These are phyloP conservation scores for Poecilia picta DNA, from an alignment of 2,797 vertebrate species.

Conservation along the genomic window DNA sequence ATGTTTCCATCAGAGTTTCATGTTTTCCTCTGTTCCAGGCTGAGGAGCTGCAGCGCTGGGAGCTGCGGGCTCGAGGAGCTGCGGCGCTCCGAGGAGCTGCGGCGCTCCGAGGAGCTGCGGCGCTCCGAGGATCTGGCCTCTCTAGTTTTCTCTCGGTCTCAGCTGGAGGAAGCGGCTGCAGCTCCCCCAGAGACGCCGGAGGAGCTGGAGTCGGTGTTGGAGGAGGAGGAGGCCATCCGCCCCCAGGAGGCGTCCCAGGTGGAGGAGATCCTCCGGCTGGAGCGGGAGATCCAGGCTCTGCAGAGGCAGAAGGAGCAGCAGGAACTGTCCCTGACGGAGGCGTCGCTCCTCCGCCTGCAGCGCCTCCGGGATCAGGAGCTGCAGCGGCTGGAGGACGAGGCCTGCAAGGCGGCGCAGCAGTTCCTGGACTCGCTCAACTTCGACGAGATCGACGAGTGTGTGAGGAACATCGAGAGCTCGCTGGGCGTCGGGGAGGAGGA, in stretches of 20 bases:
- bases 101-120: constrained; percentile 39
- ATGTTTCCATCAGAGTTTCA: background rate
- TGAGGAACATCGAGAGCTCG: constrained; percentile 92
- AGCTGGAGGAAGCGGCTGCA: background rate
- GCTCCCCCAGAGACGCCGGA: accelerated
- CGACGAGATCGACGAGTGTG: constrained; percentile 96
- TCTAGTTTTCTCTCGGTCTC: constrained; percentile 48
- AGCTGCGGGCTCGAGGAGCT: constrained; percentile 72
- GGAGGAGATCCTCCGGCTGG: constrained; percentile 94
- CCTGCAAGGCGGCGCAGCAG: constrained; percentile 93
- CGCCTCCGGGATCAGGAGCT: constrained; percentile 91
- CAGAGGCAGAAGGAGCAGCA: constrained; percentile 93
- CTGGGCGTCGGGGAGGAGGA: constrained; percentile 74
- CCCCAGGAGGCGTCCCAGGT: constrained; percentile 91
- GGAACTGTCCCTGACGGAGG: constrained; percentile 91
- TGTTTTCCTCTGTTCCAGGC: constrained; percentile 72
- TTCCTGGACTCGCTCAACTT: constrained; percentile 97
- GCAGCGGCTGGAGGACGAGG: constrained; percentile 90
- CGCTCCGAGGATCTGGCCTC: constrained; percentile 58
- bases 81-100: background rate
- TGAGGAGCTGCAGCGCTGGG: constrained; percentile 46
- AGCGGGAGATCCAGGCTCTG: constrained; percentile 90
- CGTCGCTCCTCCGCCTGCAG: constrained; percentile 89
- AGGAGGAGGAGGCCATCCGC: constrained; percentile 59
- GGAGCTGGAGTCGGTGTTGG: constrained; percentile 23